A percentile compares a stretch with the other conserved stretches of the same genome.
Conservation (phyloP, 2,888 invertebrate genomes). For the Sminthurinus aureus region DNA sequence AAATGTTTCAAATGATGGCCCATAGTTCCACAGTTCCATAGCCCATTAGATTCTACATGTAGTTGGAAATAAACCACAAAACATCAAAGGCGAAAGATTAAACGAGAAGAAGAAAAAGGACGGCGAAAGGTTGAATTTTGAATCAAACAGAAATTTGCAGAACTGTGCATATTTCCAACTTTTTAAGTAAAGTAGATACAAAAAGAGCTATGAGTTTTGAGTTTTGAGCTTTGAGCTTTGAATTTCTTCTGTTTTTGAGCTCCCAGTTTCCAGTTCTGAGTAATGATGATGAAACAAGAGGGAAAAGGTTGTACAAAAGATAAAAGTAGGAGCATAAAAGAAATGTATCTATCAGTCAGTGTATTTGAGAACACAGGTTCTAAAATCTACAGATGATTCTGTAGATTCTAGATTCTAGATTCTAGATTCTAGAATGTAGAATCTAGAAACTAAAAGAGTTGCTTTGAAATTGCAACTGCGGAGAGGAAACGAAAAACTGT, state of each 20-base stretch:
- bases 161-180: neutral
- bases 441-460: neutral
- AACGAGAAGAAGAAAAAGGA: neutral
- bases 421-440: neutral
- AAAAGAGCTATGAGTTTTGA: neutral
- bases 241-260: neutral
- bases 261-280: too few relatives aligned
- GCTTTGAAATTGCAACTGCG: neutral
- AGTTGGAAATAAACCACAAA: slow-evolving; percentile 13
- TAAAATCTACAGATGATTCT: too few relatives aligned
- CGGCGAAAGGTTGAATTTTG: neutral
- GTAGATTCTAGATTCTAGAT: neutral
- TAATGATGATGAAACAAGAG: neutral
- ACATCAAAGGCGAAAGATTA: neutral
- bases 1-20: too few relatives aligned
- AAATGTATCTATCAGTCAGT: too few relatives aligned
- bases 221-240: neutral
- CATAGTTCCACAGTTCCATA: too few relatives aligned
- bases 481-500: neutral
- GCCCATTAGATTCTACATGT: neutral
- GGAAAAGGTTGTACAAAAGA: neutral
- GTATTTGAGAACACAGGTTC: too few relatives aligned
- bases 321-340: too few relatives aligned
- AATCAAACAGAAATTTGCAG: too few relatives aligned
- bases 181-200: neutral